Evolutionary conservation across 2,797 vertebrate species (phyloP).

Genomic region (Sternotherus odoratus): DNA sequence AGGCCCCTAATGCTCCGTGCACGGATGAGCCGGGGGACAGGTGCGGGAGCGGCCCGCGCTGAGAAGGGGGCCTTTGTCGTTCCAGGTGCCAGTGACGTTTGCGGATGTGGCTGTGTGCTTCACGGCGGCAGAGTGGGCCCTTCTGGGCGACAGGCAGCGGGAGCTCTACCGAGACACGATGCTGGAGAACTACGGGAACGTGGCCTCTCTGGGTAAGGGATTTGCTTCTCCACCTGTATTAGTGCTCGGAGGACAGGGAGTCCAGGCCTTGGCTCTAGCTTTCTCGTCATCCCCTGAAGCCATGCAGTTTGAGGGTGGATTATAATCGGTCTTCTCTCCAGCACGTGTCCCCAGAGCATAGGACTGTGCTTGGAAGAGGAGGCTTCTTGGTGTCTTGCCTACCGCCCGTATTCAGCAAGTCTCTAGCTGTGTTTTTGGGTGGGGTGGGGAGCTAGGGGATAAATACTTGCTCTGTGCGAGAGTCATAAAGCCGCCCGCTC

Average conservation of each 20-base stretch:
- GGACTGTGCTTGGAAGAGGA: too few species aligned
- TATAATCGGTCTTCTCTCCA: too few species aligned
- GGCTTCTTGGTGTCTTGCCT: too few species aligned
- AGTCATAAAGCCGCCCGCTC: too few species aligned
- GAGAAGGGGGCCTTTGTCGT: not conserved
- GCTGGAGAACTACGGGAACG: slow-evolving; percentile 64
- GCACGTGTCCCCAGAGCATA: too few species aligned
- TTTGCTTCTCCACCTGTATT: not conserved
- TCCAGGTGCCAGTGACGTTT: slow-evolving; percentile 45
- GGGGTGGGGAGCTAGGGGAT: too few species aligned
- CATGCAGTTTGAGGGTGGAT: too few species aligned
- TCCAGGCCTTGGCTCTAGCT: not conserved
- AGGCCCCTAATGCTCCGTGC: not conserved
- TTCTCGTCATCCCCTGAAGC: not conserved
- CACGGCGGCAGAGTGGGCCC: slow-evolving; percentile 59
- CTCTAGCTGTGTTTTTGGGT: too few species aligned
- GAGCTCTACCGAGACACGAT: slow-evolving; percentile 59
- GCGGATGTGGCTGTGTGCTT: slow-evolving; percentile 66
- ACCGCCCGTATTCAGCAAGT: too few species aligned
- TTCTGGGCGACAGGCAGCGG: slow-evolving; percentile 48
- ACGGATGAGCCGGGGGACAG: not conserved
- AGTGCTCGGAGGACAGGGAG: not conserved
- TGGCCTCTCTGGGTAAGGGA: slow-evolving; percentile 62
- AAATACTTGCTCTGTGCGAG: too few species aligned
- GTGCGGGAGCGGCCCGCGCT: not conserved